phyloP scores from a whole-genome alignment of 2,888 invertebrate genomes.

The Nomada hirtipes region DNA sequence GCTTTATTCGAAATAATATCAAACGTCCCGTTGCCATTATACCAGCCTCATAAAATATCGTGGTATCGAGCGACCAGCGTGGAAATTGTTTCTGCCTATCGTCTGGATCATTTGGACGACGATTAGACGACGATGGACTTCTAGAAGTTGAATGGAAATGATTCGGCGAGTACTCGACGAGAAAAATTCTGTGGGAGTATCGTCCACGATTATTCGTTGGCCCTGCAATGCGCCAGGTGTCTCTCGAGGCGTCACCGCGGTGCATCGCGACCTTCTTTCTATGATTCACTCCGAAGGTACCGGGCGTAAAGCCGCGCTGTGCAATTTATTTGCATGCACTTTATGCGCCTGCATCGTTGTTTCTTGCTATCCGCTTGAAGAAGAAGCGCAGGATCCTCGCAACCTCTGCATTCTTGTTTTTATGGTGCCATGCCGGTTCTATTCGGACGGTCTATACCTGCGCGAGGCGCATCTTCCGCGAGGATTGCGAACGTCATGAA shows the following conservation, averaged over 20 bases:
- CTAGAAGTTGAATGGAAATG: too few relatives aligned
- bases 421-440: not conserved
- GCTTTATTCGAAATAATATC: slow-evolving; percentile 24
- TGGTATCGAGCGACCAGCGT: not conserved
- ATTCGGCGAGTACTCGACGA: too few relatives aligned
- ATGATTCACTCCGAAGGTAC: slow-evolving; percentile 35
- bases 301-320: slow-evolving; percentile 25
- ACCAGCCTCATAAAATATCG: slow-evolving; percentile 2
- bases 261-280: slow-evolving; percentile 45
- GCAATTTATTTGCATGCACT: slow-evolving; percentile 42
- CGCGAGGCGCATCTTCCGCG: too few relatives aligned
- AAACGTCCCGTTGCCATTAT: slow-evolving; percentile 18
- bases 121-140: not conserved
- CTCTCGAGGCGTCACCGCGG: not conserved
- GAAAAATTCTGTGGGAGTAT: too few relatives aligned
- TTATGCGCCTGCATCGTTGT: slow-evolving; percentile 20
- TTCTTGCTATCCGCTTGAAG: slow-evolving; percentile 33
- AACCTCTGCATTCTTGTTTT: slow-evolving; percentile 30
- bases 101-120: slow-evolving; percentile 23
- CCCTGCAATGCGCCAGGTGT: slow-evolving; percentile 23
- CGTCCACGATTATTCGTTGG: not conserved
- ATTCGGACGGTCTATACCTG: too few relatives aligned
- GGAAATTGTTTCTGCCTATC: slow-evolving; percentile 32
- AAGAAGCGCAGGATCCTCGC: slow-evolving; percentile 22
- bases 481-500: too few relatives aligned